phyloP scores from a whole-genome alignment of 2,113 vertebrate species.

The Delphinapterus leucas region DNA sequence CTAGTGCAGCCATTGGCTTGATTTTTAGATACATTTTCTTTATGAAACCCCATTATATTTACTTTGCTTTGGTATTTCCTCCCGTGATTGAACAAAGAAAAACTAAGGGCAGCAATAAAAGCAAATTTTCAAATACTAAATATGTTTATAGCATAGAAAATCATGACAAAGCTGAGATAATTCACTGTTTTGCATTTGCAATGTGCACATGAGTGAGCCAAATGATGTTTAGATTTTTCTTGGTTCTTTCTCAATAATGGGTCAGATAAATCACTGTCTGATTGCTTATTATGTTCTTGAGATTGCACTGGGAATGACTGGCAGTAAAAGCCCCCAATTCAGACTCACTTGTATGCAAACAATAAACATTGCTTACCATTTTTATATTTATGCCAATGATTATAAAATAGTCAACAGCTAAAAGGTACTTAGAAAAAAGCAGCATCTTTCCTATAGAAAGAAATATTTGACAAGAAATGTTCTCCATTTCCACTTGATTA shows the following conservation, averaged over 20 bases:
- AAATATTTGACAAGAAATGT: background rate
- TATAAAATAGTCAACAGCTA: conserved; percentile 62
- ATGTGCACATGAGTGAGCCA: conserved; percentile 41
- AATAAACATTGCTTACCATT: conserved; percentile 70
- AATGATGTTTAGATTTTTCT: conserved; percentile 63
- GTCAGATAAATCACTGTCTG: conserved; percentile 74
- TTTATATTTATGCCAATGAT: conserved; percentile 71
- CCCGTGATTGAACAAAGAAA: conserved; percentile 34
- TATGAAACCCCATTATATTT: conserved; percentile 4
- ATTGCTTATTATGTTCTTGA: conserved; percentile 61
- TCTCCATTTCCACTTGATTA: conserved; percentile 40
- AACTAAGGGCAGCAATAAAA: conserved; percentile 61
- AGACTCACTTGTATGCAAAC: conserved; percentile 63
- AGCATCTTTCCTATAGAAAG: conserved; percentile 35
- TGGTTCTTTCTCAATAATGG: conserved; percentile 66
- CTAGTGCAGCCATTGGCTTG: background rate
- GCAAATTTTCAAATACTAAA: conserved; percentile 52
- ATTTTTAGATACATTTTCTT: conserved; percentile 15
- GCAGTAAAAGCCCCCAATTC: conserved; percentile 59
- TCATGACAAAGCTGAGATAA: conserved; percentile 51
- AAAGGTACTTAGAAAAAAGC: conserved; percentile 43
- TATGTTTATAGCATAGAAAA: conserved; percentile 27
- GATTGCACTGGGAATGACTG: conserved; percentile 51
- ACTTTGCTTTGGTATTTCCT: conserved; percentile 30
- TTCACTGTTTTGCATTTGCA: conserved; percentile 54